phyloP scores from a whole-genome alignment of 2,797 vertebrate species.

The Amniataba percoides region DNA sequence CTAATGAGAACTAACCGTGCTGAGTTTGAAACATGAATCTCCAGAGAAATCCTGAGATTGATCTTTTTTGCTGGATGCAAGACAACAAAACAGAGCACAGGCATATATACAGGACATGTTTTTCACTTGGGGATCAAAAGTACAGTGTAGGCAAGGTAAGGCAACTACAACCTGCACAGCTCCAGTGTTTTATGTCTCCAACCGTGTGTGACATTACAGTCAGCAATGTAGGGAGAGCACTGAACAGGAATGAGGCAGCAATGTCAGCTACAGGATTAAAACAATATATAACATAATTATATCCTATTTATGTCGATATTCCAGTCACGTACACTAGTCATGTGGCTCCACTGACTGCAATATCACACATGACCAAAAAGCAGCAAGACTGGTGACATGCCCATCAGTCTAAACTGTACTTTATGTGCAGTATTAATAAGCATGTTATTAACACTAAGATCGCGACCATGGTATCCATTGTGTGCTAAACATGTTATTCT shows the following conservation, averaged over 20 bases:
- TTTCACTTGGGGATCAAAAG: conserved; percentile 32
- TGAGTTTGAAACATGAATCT: conserved; percentile 54
- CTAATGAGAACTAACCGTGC: conserved; percentile 65
- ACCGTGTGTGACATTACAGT: conserved; percentile 44
- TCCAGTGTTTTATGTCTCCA: conserved; percentile 11
- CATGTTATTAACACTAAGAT: not conserved
- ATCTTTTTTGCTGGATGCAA: conserved; percentile 42
- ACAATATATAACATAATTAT: not conserved
- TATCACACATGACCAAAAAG: not conserved
- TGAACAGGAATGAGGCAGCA: conserved; percentile 23
- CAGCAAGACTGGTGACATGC: not conserved
- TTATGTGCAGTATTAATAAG: not conserved
- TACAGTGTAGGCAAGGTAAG: not conserved
- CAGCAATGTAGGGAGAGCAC: conserved; percentile 13
- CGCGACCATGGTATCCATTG: too few species aligned
- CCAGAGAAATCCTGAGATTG: conserved; percentile 44
- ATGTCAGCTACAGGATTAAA: conserved; percentile 16
- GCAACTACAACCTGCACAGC: not conserved
- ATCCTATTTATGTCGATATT: too few species aligned
- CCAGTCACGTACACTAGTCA: not conserved
- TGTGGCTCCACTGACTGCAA: not conserved
- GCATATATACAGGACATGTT: not conserved
- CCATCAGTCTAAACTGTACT: not conserved
- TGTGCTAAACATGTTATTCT: too few species aligned
- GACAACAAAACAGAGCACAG: conserved; percentile 36